Evolutionary conservation across 1,140 invertebrate species (phyloP).

Genomic region (Drosophila insularis): DNA sequence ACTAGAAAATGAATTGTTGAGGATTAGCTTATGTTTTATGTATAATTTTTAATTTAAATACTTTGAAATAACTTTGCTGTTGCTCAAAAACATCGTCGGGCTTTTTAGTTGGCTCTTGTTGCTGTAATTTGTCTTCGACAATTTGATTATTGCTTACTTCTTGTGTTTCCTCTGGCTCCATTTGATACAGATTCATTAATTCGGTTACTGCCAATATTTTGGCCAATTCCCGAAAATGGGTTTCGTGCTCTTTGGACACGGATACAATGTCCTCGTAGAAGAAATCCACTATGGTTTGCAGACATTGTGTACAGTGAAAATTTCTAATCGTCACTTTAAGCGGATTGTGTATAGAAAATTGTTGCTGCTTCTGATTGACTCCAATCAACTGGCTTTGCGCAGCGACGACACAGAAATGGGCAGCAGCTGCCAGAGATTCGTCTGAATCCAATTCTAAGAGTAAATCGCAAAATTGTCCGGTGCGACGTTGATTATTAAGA

Average conservation of each 20-base stretch:
- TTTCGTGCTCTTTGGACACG: conserved; percentile 71
- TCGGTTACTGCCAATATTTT: conserved; percentile 72
- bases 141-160: conserved; percentile 22
- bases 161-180: conserved; percentile 43
- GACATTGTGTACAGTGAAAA: conserved; percentile 65
- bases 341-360: conserved; percentile 79
- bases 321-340: conserved; percentile 72
- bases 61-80: conserved; percentile 75
- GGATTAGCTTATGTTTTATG: not conserved
- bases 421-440: conserved; percentile 33
- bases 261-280: conserved; percentile 78
- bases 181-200: conserved; percentile 66
- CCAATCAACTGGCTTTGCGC: conserved; percentile 73
- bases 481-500: conserved; percentile 69
- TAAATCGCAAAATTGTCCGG: conserved; percentile 75
- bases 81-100: conserved; percentile 67
- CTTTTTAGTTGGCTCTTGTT: conserved; percentile 26
- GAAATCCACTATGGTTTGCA: conserved; percentile 77
- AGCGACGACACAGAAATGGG: conserved; percentile 74
- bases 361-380: conserved; percentile 70
- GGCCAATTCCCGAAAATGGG: conserved; percentile 69
- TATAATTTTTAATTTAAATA: not conserved
- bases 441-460: conserved; percentile 67
- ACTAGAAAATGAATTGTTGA: conserved; percentile 16
- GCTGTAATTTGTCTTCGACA: not conserved